These are phyloP conservation scores for Nycticorax nycticorax DNA, from an alignment of 2,113 vertebrate species.

Conservation along the genomic window DNA sequence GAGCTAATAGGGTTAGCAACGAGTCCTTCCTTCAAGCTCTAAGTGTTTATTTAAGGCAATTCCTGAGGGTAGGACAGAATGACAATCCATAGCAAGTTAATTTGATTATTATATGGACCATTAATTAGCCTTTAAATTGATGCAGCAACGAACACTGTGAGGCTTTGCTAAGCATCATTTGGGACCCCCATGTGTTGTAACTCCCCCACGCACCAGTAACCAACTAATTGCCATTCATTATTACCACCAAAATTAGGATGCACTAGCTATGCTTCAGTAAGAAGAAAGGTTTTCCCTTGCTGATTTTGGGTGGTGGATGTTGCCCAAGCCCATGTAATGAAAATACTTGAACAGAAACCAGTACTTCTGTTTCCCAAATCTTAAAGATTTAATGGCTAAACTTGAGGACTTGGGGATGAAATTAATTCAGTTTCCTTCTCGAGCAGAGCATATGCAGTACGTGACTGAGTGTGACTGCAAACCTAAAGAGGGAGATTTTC, in stretches of 20 bases:
- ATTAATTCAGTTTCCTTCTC: not conserved
- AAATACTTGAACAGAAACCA: not conserved
- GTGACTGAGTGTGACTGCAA: not conserved
- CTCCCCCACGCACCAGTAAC: not conserved
- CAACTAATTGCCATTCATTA: not conserved
- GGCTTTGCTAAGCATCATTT: not conserved
- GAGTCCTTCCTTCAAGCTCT: not conserved
- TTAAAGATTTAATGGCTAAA: not conserved
- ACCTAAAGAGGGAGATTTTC: not conserved
- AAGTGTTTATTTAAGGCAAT: not conserved
- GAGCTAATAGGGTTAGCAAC: not conserved
- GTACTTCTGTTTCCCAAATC: not conserved
- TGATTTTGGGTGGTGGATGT: not conserved
- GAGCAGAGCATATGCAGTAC: not conserved
- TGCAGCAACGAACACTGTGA: not conserved
- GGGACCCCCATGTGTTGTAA: not conserved
- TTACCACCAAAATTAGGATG: not conserved
- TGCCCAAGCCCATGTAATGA: not conserved
- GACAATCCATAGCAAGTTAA: not conserved
- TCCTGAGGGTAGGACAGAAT: not conserved
- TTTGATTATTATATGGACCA: not conserved
- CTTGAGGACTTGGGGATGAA: not conserved
- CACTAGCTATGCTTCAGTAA: not conserved
- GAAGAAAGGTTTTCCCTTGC: not conserved
- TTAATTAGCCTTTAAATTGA: constrained; percentile 16